Evolutionary conservation across 2,113 vertebrate species (phyloP), one percentile per base, ranked within the genome.

Genomic region (Narcine bancroftii): DNA sequence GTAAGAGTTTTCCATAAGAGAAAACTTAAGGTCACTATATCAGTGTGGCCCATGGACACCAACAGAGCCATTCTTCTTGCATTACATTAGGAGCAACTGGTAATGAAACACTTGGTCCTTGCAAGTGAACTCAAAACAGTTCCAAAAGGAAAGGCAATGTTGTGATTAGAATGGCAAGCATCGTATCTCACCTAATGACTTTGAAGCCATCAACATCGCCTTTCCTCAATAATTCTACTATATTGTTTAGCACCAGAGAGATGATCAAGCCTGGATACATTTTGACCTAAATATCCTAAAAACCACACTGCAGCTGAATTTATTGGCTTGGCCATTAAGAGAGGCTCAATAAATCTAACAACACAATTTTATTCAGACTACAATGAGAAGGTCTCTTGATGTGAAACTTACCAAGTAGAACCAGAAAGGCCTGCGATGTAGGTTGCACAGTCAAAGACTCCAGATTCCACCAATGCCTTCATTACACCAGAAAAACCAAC

Each of bases 371-470:
- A 89, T 13, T 42, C 6, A 45, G 11, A 1, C 6, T 42, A 71
- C 24, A 69, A 47, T 69, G 83, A 81, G 56, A 60, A n/a, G 10
- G 92, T 36, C 50, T 87, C 76, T 87, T 17, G 15, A 36, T 36
- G 2, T 36, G 66, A 42, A 47, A 95, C 97, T 95, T 93, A 98
- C 99, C 99, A 99, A 0, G 99, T 99, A 92, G 99, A 99, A 93
- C 99, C 99, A 0, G 99, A 99, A 66, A 99, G 97, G 0, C 98
- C 99, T 42, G 98, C 98, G 19, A 99, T 0, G 76, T 99, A 99
- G 0, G 98, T 99, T 24, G 96, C 95, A 94, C 98, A 99, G 92
- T 99, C 99, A 92, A 99, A 95, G 93, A 99, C 94, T 76, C 98
- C 98, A 0, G 98, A 98, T 93, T 99, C 98, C 92, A 96, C 97